A percentile compares a stretch with the other conserved stretches of the same genome.
Evolutionary conservation across 2,888 invertebrate species (phyloP).

Genomic region (Eutolmus rufibarbis): DNA sequence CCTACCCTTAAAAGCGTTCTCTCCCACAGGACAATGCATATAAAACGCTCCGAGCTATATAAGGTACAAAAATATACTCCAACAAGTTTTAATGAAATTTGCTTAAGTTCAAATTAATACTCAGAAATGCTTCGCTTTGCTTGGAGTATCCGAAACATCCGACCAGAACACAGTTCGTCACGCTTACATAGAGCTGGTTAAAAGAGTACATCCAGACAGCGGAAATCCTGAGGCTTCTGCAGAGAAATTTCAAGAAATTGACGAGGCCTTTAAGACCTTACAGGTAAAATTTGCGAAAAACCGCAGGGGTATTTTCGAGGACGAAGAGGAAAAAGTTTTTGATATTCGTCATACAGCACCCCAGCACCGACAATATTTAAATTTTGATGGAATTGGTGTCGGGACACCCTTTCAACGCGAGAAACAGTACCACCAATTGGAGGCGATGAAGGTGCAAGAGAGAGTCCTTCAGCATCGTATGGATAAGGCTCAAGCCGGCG

Average conservation of each 20-base stretch:
- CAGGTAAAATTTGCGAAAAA: slow-evolving; percentile 73
- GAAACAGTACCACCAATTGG: slow-evolving; percentile 74
- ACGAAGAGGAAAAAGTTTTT: slow-evolving; percentile 65
- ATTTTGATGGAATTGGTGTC: slow-evolving; percentile 78
- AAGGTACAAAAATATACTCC: slow-evolving; percentile 16
- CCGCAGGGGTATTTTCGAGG: slow-evolving; percentile 65
- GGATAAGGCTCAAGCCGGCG: slow-evolving; percentile 68
- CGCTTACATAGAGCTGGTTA: slow-evolving; percentile 79
- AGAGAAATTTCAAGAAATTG: slow-evolving; percentile 77
- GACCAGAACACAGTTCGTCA: slow-evolving; percentile 75
- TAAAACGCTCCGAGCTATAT: slow-evolving; percentile 40
- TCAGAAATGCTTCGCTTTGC: slow-evolving; percentile 73
- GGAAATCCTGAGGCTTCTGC: slow-evolving; percentile 74
- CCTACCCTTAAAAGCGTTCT: background rate
- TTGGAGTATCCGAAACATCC: slow-evolving; percentile 72
- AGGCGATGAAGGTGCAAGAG: slow-evolving; percentile 73
- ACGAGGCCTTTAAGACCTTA: slow-evolving; percentile 76
- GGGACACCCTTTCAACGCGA: slow-evolving; percentile 82
- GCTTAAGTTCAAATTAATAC: background rate
- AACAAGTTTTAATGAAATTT: background rate
- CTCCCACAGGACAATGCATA: background rate
- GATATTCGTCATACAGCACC: slow-evolving; percentile 85
- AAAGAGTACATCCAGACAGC: slow-evolving; percentile 86
- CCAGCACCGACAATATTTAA: slow-evolving; percentile 80
- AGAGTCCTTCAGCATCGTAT: slow-evolving; percentile 71